Percentiles rank a stretch among this genome's conserved stretches.
Evolutionary conservation across 2,113 vertebrate genomes (phyloP).

Genomic region (Notiomystis cincta): DNA sequence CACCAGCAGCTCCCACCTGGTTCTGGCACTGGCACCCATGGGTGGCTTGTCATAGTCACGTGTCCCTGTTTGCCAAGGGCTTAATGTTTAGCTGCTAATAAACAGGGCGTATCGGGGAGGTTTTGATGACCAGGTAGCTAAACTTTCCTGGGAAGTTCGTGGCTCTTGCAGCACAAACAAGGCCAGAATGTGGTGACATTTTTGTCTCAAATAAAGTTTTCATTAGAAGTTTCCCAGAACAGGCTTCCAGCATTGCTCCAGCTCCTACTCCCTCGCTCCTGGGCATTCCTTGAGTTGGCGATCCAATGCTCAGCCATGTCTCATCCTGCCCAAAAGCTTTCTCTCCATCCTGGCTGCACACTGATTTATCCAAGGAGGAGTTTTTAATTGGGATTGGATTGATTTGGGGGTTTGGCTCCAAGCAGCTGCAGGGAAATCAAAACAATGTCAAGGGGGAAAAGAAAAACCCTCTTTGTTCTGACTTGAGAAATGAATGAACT

Average conservation of each 20-base stretch:
- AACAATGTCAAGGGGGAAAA: neutral
- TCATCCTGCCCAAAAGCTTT: neutral
- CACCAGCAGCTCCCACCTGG: fast-evolving
- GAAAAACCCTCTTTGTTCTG: neutral
- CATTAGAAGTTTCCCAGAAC: neutral
- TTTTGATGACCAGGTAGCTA: neutral
- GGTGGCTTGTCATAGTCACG: neutral
- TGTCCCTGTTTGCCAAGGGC: conserved; percentile 9
- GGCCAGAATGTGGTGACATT: neutral
- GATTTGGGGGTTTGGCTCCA: neutral
- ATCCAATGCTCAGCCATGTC: neutral
- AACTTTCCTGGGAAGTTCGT: neutral
- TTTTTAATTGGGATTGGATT: neutral
- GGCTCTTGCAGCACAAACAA: neutral
- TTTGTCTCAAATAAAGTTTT: neutral
- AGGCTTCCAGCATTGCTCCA: neutral
- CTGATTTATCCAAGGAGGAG: neutral
- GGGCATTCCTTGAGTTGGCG: neutral
- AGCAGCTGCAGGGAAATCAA: neutral
- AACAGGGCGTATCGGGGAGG: neutral
- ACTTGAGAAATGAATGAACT: neutral
- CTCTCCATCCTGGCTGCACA: neutral
- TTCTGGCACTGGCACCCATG: neutral
- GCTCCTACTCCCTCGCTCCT: neutral
- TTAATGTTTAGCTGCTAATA: conserved; percentile 61